phyloP scores from a whole-genome alignment of 2,888 invertebrate genomes.

The Stenchaetothrips biformis region DNA sequence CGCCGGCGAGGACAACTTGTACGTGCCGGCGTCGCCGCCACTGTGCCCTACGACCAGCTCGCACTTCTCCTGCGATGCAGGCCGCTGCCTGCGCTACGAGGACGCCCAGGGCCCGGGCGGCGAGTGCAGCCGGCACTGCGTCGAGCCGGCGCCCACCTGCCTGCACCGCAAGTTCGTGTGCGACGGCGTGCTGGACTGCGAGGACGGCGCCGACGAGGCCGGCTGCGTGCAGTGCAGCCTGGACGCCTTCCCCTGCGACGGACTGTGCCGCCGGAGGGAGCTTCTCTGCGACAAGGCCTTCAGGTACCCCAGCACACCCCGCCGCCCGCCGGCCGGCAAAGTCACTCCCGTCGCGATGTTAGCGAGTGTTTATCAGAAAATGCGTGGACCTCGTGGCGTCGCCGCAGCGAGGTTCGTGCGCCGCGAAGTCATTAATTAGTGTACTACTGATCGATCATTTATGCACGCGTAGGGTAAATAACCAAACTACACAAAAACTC shows the following conservation, averaged over 20 bases:
- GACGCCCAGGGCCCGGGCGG: slow-evolving; percentile 1
- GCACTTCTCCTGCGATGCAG: not conserved
- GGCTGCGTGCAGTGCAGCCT: slow-evolving; percentile 39
- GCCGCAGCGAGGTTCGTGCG: no score
- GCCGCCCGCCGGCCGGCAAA: not conserved
- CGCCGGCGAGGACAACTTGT: not conserved
- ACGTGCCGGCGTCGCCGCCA: not conserved
- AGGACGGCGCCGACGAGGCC: slow-evolving; percentile 44
- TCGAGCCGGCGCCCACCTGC: slow-evolving; percentile 39
- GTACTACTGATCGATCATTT: no score
- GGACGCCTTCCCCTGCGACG: slow-evolving; percentile 5
- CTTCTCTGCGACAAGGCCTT: not conserved
- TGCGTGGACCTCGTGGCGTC: no score
- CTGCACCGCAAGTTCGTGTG: slow-evolving; percentile 46
- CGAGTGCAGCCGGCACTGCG: not conserved
- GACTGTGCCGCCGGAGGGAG: not conserved
- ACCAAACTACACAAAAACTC: no score
- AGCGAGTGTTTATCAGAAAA: no score
- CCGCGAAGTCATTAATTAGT: no score
- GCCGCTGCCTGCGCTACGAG: slow-evolving; percentile 5
- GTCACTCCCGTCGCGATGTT: no score
- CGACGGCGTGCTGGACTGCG: slow-evolving; percentile 44
- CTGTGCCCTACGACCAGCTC: not conserved
- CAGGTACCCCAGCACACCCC: not conserved
- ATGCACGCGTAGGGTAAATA: no score